Evolutionary conservation across 1,140 invertebrate species (phyloP).

Genomic region (Zaprionus gabonicus): DNA sequence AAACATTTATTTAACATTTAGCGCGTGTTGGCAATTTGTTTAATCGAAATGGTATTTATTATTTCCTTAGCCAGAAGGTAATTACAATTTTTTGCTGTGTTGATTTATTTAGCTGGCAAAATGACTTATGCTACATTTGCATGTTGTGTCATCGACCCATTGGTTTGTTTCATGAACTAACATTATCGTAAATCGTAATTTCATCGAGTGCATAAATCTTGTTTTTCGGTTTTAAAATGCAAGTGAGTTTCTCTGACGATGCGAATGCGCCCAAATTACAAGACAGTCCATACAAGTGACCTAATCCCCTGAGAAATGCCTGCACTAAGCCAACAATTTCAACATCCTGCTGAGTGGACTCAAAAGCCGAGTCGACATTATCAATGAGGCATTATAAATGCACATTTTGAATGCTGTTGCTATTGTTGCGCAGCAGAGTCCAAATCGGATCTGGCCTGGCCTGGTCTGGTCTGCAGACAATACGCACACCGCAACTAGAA

Average conservation of each 20-base stretch:
- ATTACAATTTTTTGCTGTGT: background rate
- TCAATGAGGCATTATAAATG: conserved; percentile 47
- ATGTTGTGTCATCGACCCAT: background rate
- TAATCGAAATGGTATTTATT: background rate
- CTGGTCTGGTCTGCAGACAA: background rate
- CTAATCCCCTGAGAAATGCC: background rate
- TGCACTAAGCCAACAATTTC: background rate
- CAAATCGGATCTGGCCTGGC: background rate
- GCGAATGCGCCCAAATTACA: background rate
- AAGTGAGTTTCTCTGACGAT: background rate
- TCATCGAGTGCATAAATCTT: background rate
- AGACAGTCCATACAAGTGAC: background rate
- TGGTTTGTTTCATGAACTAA: background rate
- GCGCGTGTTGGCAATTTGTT: conserved; percentile 2
- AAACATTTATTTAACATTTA: background rate
- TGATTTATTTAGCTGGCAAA: background rate
- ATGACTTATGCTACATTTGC: conserved; percentile 3
- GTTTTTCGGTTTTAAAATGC: background rate
- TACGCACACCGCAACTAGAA: conserved; percentile 37
- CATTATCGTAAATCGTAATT: background rate
- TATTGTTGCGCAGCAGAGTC: background rate
- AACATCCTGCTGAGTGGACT: background rate
- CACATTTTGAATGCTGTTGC: conserved; percentile 23
- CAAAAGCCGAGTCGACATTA: conserved; percentile 11
- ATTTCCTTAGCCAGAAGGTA: background rate